Evolutionary conservation across 2,888 invertebrate genomes (phyloP).

Genomic region (Molorchus minor): DNA sequence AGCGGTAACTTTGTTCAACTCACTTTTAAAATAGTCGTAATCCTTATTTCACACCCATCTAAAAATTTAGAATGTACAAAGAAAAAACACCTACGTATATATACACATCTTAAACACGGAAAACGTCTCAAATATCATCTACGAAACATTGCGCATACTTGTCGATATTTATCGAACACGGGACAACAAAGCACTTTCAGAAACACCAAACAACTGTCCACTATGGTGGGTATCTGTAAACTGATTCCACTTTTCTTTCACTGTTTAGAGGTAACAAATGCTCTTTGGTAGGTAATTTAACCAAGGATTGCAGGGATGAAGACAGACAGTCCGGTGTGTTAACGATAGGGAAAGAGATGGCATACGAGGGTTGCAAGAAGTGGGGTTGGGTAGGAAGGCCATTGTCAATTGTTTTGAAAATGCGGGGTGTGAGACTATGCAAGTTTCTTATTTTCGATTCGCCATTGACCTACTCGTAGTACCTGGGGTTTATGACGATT

Average conservation of each 20-base stretch:
- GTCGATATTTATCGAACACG: conserved; percentile 4
- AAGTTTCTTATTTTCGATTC: conserved; percentile 48
- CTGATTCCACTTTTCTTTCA: conserved; percentile 27
- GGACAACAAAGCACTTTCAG: not conserved
- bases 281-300: conserved; percentile 2
- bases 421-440: conserved; percentile 56
- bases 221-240: conserved; percentile 25
- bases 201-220: conserved; percentile 17
- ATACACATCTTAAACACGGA: too few relatives aligned
- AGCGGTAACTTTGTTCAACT: too few relatives aligned
- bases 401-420: conserved; percentile 42
- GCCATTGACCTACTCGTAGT: conserved; percentile 20
- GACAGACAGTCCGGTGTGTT: conserved; percentile 1
- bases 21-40: too few relatives aligned
- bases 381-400: conserved; percentile 27
- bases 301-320: conserved; percentile 10
- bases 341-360: conserved; percentile 4
- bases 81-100: too few relatives aligned
- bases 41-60: too few relatives aligned
- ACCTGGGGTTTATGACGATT: too few relatives aligned
- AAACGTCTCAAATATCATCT: not conserved
- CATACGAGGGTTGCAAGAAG: not conserved
- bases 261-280: conserved; percentile 20
- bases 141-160: not conserved
- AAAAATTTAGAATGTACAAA: too few relatives aligned